These are phyloP conservation scores for Cyclargus thomasi DNA, from an alignment of 1,140 invertebrate species.

Conservation along the genomic window DNA sequence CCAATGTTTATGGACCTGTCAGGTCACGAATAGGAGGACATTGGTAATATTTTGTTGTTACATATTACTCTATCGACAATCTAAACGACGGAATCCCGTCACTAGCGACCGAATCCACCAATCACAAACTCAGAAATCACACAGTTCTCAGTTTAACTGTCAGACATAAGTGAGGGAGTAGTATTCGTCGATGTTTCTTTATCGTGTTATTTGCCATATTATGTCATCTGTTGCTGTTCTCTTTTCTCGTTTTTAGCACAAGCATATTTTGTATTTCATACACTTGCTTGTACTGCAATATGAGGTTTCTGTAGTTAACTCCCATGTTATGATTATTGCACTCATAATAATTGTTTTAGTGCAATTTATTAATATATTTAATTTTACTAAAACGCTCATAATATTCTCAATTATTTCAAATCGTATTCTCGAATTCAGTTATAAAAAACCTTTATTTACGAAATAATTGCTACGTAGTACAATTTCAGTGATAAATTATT, in stretches of 20 bases:
- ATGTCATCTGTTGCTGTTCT: background rate
- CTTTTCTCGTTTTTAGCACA: background rate
- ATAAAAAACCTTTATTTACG: too few relatives aligned
- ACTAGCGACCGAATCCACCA: background rate
- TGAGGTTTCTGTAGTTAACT: background rate
- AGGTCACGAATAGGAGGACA: slow-evolving; percentile 40
- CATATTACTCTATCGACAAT: background rate
- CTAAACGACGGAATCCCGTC: background rate
- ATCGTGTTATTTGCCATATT: background rate
- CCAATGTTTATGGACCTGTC: slow-evolving; percentile 39
- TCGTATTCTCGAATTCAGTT: too few relatives aligned
- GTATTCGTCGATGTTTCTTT: background rate
- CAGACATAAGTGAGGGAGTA: background rate
- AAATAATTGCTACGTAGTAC: too few relatives aligned
- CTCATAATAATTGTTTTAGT: background rate
- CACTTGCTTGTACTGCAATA: background rate
- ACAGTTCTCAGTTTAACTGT: background rate
- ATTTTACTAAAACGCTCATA: too few relatives aligned
- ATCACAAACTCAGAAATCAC: background rate
- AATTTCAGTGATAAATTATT: too few relatives aligned
- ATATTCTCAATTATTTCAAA: too few relatives aligned
- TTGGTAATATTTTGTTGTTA: background rate
- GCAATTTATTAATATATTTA: background rate
- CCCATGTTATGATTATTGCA: background rate
- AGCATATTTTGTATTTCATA: background rate